Percentiles rank a stretch among this genome's conserved stretches.
Evolutionary conservation across 2,888 invertebrate species (phyloP).

Genomic region (Tetramorium bicarinatum): DNA sequence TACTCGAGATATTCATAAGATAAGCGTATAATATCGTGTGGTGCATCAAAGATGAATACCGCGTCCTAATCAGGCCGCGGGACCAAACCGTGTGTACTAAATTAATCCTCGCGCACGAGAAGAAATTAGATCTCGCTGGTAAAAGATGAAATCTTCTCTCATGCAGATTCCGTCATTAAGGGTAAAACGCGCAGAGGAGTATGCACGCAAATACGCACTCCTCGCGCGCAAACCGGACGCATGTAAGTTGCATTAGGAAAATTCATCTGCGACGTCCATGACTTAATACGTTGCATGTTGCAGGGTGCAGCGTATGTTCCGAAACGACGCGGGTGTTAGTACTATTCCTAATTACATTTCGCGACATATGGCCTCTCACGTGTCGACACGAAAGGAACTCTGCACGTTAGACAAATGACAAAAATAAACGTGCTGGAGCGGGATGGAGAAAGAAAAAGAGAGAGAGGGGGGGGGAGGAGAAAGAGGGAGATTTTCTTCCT

Average conservation of each 20-base stretch:
- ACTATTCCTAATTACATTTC: conserved; percentile 48
- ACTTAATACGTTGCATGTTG: conserved; percentile 34
- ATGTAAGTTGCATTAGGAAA: conserved; percentile 20
- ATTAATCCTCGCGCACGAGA: not conserved
- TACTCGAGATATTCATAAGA: not conserved
- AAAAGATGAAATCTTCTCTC: not conserved
- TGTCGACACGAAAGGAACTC: conserved; percentile 43
- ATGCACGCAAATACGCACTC: not conserved
- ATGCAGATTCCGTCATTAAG: not conserved
- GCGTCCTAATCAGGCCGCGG: not conserved
- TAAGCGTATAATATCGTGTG: conserved; percentile 13
- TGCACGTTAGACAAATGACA: conserved; percentile 37
- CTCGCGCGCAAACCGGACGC: not conserved
- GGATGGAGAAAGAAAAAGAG: not conserved
- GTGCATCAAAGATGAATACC: conserved; percentile 10
- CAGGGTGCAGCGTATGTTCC: conserved; percentile 9
- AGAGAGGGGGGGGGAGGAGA: not conserved
- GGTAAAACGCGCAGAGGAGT: not conserved
- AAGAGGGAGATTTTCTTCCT: conserved; percentile 26
- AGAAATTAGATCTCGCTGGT: conserved; percentile 2
- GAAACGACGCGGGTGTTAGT: conserved; percentile 34
- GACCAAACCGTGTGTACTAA: not conserved
- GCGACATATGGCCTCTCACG: conserved; percentile 37
- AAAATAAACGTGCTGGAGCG: conserved; percentile 33
- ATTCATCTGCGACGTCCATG: conserved; percentile 7